Evolutionary conservation across 1,140 invertebrate species (phyloP), one percentile per base, ranked within the genome.

Genomic region (Camponotus floridanus): DNA sequence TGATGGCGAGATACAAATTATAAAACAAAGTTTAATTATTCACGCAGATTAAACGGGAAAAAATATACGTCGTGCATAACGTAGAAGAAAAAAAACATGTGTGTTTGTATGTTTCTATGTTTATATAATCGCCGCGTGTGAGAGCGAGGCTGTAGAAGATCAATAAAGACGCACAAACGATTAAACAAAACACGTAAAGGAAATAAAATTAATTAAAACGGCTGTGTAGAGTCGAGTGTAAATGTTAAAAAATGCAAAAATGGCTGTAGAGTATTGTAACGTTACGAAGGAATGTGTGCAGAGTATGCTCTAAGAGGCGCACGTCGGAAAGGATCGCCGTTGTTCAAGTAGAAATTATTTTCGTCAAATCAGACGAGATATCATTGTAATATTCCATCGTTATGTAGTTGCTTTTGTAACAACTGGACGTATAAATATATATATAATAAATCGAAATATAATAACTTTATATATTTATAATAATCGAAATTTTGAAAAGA

Each of bases 91-190:
- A 73, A 91, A 92, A 90, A 87, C 64, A 89, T 91, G 91, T 93
- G 88, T 92, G 92, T 93, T 93, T 93, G 92, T 93, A 93, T 93
- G 92, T 93, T 93, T 93, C 92, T 93, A 93, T 93, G 92, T 93
- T 93, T 93, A 93, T 93, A 93, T 93, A 93, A 91, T 91, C 91
- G 86, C 87, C 87, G 89, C 88, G 91, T 89, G 89, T 90, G 90
- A 92, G 83, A 86, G 88, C 86, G 68, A 86, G 84, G 79, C 84
- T 76, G 89, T 87, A 90, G 88, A 83, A 64, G 83, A 88, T 90
- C 85, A 74, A 90, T 57, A 80, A 76, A 91, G 84, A 88, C 90
- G 87, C 88, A 91, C 87, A 91, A 91, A 89, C 81, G 65, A 84
- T 91, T 80, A 42, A 78, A 55, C 26, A 64, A 74, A 59, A 78